Base-by-base conservation (phyloP, 2,888 invertebrate species). In the Nemapogon koenigi region DNA sequence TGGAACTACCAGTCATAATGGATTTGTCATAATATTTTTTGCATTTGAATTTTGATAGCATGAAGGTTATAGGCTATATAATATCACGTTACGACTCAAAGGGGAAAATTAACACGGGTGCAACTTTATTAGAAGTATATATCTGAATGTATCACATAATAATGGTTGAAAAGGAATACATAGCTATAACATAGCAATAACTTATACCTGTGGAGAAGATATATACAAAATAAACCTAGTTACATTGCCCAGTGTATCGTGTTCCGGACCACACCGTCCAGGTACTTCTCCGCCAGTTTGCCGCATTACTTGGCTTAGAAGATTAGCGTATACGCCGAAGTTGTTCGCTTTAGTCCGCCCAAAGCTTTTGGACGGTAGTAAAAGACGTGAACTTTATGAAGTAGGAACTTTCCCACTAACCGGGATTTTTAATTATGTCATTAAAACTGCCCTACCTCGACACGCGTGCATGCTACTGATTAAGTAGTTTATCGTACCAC, bases 311-410 rank as follows among this genome's bases (percentile, higher is more conserved):
- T 61, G 62, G 66, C 65, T 71, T 67, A 69, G 63, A 59, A 71
- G 72, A 72, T 72, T 72, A 72, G 65, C 60, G 57, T 65, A 62
- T 58, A 59, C 58, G 60, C 59, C 58, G 66, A 68, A 69, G 62
- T 67, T 65, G 65, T 65, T 65, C 62, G 59, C 63, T 65, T 61
- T 61, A 65, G 64, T 63, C 57, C 58, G 59, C 65, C 60, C 62
- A 68, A 68, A 68, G 64, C 62, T 53, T 33, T 33, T 33, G 33
- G 49, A 55, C 31, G 45, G 52, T 47, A 55, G 56, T 58, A 62
- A 65, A 61, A 57, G 59, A 53, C 43, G 14, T 17, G 26, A n/a
- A 26, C 33, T 38, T 33, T 22, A 17, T 35, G 29, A 39, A 37
- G 13, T 29, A 51, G 42, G 35, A 66, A 61, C 53, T 65, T 59